phyloP scores from a whole-genome alignment of 2,113 vertebrate genomes.

The Neomonachus schauinslandi region DNA sequence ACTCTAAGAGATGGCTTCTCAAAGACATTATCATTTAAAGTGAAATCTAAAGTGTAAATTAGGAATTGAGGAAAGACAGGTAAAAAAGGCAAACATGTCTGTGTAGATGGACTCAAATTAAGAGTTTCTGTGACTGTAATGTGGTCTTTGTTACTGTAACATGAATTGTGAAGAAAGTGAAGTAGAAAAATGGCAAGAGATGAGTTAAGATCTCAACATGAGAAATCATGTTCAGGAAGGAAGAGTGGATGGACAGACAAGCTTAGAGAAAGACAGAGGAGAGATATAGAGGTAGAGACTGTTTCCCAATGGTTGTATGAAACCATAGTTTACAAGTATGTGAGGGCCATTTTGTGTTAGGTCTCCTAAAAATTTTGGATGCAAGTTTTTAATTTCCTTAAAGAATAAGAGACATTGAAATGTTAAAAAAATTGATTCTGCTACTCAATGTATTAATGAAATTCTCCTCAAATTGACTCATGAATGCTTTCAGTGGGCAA shows the following conservation, averaged over 20 bases:
- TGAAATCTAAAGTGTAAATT: background rate
- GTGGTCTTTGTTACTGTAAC: background rate
- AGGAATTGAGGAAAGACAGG: background rate
- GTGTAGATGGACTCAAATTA: background rate
- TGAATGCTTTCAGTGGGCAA: background rate
- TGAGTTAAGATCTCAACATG: background rate
- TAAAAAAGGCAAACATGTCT: background rate
- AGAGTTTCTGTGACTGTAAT: background rate
- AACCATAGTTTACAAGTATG: background rate
- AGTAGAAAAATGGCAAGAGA: background rate
- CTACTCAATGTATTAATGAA: background rate
- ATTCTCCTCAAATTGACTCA: background rate
- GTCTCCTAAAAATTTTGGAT: background rate
- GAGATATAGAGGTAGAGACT: background rate
- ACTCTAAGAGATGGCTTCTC: background rate
- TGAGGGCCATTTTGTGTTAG: background rate
- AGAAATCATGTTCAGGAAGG: background rate
- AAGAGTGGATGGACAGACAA: background rate
- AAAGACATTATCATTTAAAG: background rate
- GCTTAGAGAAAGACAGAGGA: background rate
- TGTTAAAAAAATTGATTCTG: background rate
- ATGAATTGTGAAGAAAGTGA: background rate
- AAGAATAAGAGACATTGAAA: background rate
- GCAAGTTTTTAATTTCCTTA: background rate
- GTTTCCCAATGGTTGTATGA: background rate